Base-by-base conservation (phyloP, 2,113 vertebrate genomes). In the Crypturellus undulatus region DNA sequence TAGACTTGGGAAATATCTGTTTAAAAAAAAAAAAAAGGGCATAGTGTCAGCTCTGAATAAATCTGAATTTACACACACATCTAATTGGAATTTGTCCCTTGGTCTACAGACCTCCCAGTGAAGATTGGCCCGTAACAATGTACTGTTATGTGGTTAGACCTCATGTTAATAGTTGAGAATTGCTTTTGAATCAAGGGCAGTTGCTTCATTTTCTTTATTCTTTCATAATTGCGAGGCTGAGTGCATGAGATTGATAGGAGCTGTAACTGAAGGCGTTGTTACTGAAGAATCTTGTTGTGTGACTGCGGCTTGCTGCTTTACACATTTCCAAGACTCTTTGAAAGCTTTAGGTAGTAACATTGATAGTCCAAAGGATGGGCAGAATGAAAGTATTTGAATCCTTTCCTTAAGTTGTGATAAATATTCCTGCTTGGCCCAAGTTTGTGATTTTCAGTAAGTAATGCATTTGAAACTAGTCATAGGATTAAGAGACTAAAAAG, bases 401-500 rank as follows among this genome's bases (percentile, higher is more conserved):
- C 36, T 36, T 0, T 22, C 58, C 65, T 85, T 64, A 60, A 76
- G 28, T n/a, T 79, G 63, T 8, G 5, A 1, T 28, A 3, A 8
- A 1, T 51, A 14, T 78, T 72, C 28, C 45, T 13, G 4, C 49
- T n/a, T 92, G 56, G 18, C 36, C 28, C 54, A n/a, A 18, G 28
- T 87, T 87, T 22, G 68, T 56, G 47, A 70, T 65, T 81, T 86
- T 84, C 28, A 45, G 47, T 70, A 34, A 47, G 30, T 51, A 45
- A 43, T 0, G 0, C 69, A 32, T 51, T 85, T 87, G 69, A 69
- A 40, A 42, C 58, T 82, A 43, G 56, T 54, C 70, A 17, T 8
- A 28, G 67, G 71, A 90, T 87, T 94, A 94, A 87, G 70, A 72
- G 81, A 59, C 91, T 76, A 78, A 71, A 91, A 91, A 72, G 51